phyloP scores from a whole-genome alignment of 2,113 vertebrate genomes.

The Heteronetta atricapilla region DNA sequence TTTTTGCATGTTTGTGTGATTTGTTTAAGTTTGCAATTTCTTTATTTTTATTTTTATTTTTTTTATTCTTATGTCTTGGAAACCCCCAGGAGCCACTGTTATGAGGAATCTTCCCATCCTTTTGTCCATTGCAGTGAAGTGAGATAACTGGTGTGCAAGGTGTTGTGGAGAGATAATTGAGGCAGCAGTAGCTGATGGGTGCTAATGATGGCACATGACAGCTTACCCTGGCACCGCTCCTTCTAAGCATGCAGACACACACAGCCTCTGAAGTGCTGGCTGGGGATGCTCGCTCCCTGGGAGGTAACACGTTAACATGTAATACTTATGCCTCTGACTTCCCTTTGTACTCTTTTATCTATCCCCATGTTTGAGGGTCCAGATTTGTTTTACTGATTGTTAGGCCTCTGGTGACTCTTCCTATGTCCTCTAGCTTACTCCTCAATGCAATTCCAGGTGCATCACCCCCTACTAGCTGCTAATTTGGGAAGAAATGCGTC shows the following conservation, averaged over 20 bases:
- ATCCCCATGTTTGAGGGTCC: neutral
- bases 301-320: rapidly evolving
- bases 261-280: neutral
- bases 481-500: neutral
- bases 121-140: neutral
- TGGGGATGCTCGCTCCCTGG: rapidly evolving
- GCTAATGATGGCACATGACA: neutral
- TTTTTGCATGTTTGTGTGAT: neutral
- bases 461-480: neutral
- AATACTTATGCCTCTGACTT: neutral
- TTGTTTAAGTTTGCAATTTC: neutral
- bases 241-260: neutral
- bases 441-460: neutral
- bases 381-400: neutral
- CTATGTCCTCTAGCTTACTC: neutral
- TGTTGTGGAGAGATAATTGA: neutral
- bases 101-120: neutral
- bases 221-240: neutral
- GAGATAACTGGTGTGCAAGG: neutral
- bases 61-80: neutral
- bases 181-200: neutral
- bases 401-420: neutral
- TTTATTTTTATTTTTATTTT: neutral
- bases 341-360: rapidly evolving
- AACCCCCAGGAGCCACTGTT: neutral